These are phyloP conservation scores for Sebastolobus altivelis DNA, from an alignment of 2,797 vertebrate genomes.

Conservation along the genomic window DNA sequence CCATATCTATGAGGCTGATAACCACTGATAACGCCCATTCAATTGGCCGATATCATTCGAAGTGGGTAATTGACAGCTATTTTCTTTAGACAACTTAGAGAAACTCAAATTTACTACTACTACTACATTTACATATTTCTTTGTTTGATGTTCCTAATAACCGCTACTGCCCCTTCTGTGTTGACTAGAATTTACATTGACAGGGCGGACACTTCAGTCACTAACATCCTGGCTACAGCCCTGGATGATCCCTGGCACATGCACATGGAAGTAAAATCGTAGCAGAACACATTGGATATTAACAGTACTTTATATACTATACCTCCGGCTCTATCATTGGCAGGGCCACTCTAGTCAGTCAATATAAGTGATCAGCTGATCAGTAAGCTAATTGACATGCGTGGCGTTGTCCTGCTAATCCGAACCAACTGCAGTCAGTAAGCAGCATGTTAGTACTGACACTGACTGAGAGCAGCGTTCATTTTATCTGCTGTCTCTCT, in stretches of 20 bases:
- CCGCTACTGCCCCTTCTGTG: background rate
- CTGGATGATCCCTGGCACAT: too few relatives aligned
- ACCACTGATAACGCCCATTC: background rate
- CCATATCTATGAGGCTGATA: too few relatives aligned
- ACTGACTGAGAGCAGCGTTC: background rate
- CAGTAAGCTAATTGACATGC: background rate
- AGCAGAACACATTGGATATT: background rate
- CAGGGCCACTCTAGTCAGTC: background rate
- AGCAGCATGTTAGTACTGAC: background rate
- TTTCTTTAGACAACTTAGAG: background rate
- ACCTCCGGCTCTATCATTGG: background rate
- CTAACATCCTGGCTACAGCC: background rate
- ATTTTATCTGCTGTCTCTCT: background rate
- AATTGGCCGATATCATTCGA: too few relatives aligned
- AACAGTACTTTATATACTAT: background rate
- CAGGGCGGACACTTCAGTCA: background rate
- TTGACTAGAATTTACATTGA: background rate
- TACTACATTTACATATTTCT: background rate
- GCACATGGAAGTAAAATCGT: background rate
- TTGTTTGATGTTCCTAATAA: background rate
- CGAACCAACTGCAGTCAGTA: background rate
- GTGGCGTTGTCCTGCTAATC: background rate
- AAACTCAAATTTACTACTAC: too few relatives aligned
- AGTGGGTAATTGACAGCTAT: background rate
- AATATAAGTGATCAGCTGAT: conserved; percentile 1